Percentiles rank a stretch among this genome's conserved stretches.
These are phyloP conservation scores for Pediacus dermestoides DNA, from an alignment of 2,888 invertebrate genomes.

Conservation along the genomic window DNA sequence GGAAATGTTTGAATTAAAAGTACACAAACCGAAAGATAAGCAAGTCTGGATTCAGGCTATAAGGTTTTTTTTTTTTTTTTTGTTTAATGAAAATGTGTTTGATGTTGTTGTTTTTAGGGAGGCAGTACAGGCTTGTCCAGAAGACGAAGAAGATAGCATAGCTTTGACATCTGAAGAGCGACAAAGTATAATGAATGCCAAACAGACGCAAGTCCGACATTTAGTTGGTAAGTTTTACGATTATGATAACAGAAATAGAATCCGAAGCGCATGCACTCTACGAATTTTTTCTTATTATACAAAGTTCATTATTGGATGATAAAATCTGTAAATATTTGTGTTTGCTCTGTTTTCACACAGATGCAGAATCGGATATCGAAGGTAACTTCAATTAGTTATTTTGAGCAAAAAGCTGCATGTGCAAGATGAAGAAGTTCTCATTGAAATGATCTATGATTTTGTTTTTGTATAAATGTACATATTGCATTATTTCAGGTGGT, in stretches of 20 bases:
- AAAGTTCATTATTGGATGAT: too few relatives aligned
- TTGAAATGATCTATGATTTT: too few relatives aligned
- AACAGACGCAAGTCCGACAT: slow-evolving; percentile 74
- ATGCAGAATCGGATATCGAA: slow-evolving; percentile 51
- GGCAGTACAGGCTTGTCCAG: slow-evolving; percentile 82
- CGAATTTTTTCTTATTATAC: too few relatives aligned
- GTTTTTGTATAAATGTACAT: too few relatives aligned
- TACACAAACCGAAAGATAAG: slow-evolving; percentile 84
- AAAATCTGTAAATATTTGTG: slow-evolving; percentile 38
- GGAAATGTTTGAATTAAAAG: slow-evolving; percentile 94
- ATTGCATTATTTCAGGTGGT: too few relatives aligned
- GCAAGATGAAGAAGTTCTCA: too few relatives aligned
- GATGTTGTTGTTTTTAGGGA: slow-evolving; percentile 36
- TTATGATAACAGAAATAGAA: too few relatives aligned
- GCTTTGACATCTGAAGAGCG: slow-evolving; percentile 74
- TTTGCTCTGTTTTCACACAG: slow-evolving; percentile 42
- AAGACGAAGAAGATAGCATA: slow-evolving; percentile 71
- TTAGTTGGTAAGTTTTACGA: slow-evolving; percentile 77
- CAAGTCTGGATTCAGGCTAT: slow-evolving; percentile 87
- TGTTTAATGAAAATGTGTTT: background rate
- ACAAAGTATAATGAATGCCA: slow-evolving; percentile 70
- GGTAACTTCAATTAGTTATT: too few relatives aligned
- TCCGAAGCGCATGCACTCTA: too few relatives aligned
- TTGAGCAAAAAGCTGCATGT: too few relatives aligned
- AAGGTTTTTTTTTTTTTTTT: slow-evolving; percentile 50